Base-by-base conservation (phyloP, 2,113 vertebrate genomes). In the Brachypodius melanocephalos region DNA sequence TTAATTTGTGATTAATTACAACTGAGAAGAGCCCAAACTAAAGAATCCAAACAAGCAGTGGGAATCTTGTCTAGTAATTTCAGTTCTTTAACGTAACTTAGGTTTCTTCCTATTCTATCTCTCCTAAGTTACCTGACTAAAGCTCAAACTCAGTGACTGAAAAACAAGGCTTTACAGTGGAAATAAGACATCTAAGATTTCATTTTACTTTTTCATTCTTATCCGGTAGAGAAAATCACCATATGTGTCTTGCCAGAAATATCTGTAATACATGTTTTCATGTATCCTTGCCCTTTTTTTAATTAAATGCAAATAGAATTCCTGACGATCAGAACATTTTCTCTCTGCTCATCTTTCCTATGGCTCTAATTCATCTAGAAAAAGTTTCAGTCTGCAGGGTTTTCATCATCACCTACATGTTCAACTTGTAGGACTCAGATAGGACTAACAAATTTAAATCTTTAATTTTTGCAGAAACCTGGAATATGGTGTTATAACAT, bases 211-310 rank as follows among this genome's bases (percentile, higher is more conserved):
- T 67, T 14, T 43, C 24, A 12, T 66, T 66, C 10, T 49, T 82
- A 73, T 78, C 14, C 46, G 45, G 21, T 22, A 29, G 16, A 73
- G 49, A 38, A 83, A 76, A 57, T n/a, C 43, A 40, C 10, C 34
- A 17, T 15, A 4, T 19, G 3, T 1, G 0, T 55, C 28, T 8
- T 22, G 19, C 51, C 58, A 80, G 52, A 45, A 63, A 10, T 51
- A 63, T 55, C 18, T 16, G 14, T 72, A 49, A 28, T 8, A 17
- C 0, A 1, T 46, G 18, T 34, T 83, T 75, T 79, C 24, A 19
- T 42, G 5, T 43, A 20, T 24, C 20, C 7, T 73, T 65, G 16
- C 4, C 20, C 15, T 54, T 51, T 28, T 51, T 45, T 31, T 2
- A 19, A 22, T 24, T 46, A 59, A 59, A 67, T 18, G 4, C 4